These are phyloP conservation scores for Amphiduros pacificus DNA, from an alignment of 2,888 invertebrate species.

Conservation along the genomic window DNA sequence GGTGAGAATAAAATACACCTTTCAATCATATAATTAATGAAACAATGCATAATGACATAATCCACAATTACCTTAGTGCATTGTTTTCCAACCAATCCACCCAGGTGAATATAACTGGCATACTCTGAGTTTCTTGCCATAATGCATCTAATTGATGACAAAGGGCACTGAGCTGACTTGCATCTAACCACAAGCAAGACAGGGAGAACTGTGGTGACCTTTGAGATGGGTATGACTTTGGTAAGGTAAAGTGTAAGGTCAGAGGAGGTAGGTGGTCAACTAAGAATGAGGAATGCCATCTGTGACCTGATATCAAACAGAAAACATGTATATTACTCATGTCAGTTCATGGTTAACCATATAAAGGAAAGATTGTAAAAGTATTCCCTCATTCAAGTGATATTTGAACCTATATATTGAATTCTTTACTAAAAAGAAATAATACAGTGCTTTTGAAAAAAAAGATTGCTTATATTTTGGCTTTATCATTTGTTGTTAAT, in stretches of 20 bases:
- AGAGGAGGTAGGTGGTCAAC: slow-evolving; percentile 41
- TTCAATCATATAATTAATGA: too few relatives aligned
- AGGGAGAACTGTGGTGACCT: slow-evolving; percentile 39
- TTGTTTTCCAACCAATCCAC: slow-evolving; percentile 46
- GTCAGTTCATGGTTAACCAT: too few relatives aligned
- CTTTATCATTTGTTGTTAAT: too few relatives aligned
- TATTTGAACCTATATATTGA: too few relatives aligned
- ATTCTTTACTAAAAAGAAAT: too few relatives aligned
- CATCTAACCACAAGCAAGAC: slow-evolving; percentile 40
- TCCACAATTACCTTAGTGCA: slow-evolving; percentile 30
- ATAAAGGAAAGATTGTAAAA: too few relatives aligned
- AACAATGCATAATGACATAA: too few relatives aligned
- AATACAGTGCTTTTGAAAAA: too few relatives aligned
- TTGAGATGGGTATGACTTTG: slow-evolving; percentile 40
- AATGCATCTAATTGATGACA: slow-evolving; percentile 40
- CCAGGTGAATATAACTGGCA: slow-evolving; percentile 47
- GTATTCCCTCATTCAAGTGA: too few relatives aligned
- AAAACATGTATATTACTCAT: too few relatives aligned
- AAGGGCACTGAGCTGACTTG: slow-evolving; percentile 35
- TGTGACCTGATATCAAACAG: neutral
- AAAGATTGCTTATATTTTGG: too few relatives aligned
- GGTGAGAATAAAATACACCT: too few relatives aligned
- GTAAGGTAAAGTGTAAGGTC: slow-evolving; percentile 39
- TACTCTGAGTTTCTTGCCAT: slow-evolving; percentile 36
- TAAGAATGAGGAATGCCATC: slow-evolving; percentile 16